Conservation (phyloP, 92 coral and sea anemone genomes). For the Porites cylindrica region DNA sequence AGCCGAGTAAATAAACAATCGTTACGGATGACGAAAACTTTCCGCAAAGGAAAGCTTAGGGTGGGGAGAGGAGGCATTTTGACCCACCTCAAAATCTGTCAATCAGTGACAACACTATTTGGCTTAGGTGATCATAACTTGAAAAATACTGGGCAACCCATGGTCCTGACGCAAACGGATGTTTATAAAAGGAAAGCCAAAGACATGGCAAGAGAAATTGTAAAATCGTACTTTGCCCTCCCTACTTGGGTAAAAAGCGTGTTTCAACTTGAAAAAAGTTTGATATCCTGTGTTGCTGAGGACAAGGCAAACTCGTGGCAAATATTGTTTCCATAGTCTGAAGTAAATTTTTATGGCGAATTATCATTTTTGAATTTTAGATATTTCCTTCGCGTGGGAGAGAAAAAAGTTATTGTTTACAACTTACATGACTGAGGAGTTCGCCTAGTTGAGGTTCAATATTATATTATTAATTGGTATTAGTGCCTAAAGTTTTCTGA, state of each 20-base stretch:
- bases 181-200: constrained; percentile 7
- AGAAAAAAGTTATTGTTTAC: constrained; percentile 18
- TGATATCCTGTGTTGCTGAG: background rate
- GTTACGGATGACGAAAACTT: constrained; percentile 21
- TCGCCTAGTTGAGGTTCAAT: background rate
- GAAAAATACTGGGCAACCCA: background rate
- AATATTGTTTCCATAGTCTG: background rate
- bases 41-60: constrained; percentile 21
- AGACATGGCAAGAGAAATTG: background rate
- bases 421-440: background rate
- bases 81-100: constrained; percentile 9
- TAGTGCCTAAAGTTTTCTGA: background rate
- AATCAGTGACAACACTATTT: background rate
- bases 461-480: background rate
- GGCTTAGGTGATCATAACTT: constrained; percentile 8
- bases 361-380: constrained; percentile 15
- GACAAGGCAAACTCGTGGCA: background rate
- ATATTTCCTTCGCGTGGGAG: constrained; percentile 8
- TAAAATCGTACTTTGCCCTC: background rate
- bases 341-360: constrained; percentile 1
- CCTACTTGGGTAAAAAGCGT: background rate
- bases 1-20: constrained; percentile 23
- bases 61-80: constrained; percentile 18
- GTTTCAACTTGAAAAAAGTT: background rate
- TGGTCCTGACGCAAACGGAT: background rate